Conservation (phyloP, 2,113 vertebrate species). For the Eupsittula cactorum region DNA sequence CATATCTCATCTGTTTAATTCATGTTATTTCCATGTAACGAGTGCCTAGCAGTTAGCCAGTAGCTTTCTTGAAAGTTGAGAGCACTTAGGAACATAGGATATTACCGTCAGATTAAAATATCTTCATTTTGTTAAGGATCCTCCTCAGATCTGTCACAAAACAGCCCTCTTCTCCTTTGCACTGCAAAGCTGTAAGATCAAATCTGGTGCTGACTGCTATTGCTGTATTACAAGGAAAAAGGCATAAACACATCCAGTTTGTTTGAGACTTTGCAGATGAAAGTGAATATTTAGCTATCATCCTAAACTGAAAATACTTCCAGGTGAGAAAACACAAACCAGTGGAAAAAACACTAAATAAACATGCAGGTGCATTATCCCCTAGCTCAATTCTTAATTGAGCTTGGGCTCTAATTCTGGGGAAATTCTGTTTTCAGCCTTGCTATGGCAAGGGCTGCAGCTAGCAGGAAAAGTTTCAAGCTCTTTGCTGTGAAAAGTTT, state of each 20-base stretch:
- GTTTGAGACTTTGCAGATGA: background rate
- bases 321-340: background rate
- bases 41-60: background rate
- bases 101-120: background rate
- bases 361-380: background rate
- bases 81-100: background rate
- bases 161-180: background rate
- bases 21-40: background rate
- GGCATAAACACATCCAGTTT: background rate
- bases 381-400: background rate
- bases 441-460: background rate
- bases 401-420: background rate
- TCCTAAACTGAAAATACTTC: background rate
- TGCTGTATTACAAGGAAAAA: background rate
- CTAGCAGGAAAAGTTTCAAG: background rate
- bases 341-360: background rate
- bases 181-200: background rate
- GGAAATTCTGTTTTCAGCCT: background rate
- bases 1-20: background rate
- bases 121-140: background rate
- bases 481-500: background rate
- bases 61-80: background rate
- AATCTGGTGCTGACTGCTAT: background rate
- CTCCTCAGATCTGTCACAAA: background rate
- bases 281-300: background rate